phyloP scores from a whole-genome alignment of 2,113 vertebrate genomes.

The Mormyrus iriodes region DNA sequence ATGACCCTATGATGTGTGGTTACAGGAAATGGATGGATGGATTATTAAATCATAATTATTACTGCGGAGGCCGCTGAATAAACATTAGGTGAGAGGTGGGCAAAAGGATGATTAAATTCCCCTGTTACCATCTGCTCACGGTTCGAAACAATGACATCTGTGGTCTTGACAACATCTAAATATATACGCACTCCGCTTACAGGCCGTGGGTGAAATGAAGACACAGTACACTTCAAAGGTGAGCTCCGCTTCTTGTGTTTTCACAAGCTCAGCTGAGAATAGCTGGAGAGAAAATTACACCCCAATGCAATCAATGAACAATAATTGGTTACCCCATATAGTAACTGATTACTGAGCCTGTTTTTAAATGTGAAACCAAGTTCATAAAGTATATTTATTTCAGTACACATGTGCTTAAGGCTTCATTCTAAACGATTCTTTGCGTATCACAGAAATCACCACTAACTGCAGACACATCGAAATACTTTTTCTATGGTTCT shows the following conservation, averaged over 20 bases:
- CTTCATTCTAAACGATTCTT: background rate
- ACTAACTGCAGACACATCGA: background rate
- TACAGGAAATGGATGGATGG: background rate
- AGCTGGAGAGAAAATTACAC: background rate
- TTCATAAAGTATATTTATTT: background rate
- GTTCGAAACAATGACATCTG: background rate
- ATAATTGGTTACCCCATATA: background rate
- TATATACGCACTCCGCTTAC: background rate
- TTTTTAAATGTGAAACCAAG: background rate
- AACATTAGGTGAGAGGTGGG: background rate
- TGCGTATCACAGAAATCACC: background rate
- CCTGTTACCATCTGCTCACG: conserved; percentile 8
- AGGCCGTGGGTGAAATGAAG: background rate
- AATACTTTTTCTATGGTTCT: background rate
- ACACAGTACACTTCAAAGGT: background rate
- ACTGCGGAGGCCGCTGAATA: background rate
- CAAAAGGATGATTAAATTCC: background rate
- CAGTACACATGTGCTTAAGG: background rate
- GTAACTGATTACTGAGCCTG: background rate
- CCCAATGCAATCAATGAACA: background rate
- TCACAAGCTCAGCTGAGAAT: background rate
- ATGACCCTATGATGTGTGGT: background rate
- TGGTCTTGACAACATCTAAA: background rate
- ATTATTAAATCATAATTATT: conserved; percentile 7
- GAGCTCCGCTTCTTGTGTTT: background rate